A percentile compares a stretch with the other conserved stretches of the same genome.
Evolutionary conservation across 2,888 invertebrate genomes (phyloP).

Genomic region (Leptopilina syphax): DNA sequence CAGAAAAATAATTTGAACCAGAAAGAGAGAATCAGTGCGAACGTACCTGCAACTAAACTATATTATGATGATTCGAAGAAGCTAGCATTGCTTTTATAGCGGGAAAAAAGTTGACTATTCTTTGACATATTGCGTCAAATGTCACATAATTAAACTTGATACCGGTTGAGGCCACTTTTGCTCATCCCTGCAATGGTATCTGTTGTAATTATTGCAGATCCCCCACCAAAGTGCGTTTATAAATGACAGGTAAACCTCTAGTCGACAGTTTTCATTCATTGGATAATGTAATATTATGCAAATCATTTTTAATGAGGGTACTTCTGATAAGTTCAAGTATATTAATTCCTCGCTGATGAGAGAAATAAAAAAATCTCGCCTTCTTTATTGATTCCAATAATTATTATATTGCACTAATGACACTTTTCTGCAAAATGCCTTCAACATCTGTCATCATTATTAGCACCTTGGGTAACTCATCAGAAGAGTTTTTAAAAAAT

Average conservation of each 20-base stretch:
- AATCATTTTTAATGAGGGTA: slow-evolving; percentile 24
- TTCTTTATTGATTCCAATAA: slow-evolving; percentile 8
- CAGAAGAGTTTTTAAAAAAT: too few relatives aligned
- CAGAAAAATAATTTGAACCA: not conserved
- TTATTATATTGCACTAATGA: not conserved
- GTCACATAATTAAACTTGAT: slow-evolving; percentile 61
- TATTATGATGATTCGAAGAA: slow-evolving; percentile 57
- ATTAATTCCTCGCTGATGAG: not conserved
- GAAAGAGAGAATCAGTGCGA: not conserved
- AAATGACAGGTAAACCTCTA: not conserved
- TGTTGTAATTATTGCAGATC: too few relatives aligned
- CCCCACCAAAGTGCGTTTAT: slow-evolving; percentile 6
- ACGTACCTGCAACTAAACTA: slow-evolving; percentile 41
- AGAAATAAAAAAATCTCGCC: not conserved
- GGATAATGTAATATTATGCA: slow-evolving; percentile 20
- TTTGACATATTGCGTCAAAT: slow-evolving; percentile 63
- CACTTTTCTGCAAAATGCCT: too few relatives aligned
- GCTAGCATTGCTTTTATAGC: slow-evolving; percentile 62
- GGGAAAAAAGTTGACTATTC: slow-evolving; percentile 52
- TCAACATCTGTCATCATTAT: too few relatives aligned
- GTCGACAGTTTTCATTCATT: not conserved
- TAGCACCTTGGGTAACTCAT: too few relatives aligned
- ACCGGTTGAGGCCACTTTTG: slow-evolving; percentile 61
- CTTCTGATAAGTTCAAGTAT: slow-evolving; percentile 24
- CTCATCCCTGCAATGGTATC: slow-evolving; percentile 2